phyloP scores from a whole-genome alignment of 1,140 invertebrate species.

The Eubasilissa regina region DNA sequence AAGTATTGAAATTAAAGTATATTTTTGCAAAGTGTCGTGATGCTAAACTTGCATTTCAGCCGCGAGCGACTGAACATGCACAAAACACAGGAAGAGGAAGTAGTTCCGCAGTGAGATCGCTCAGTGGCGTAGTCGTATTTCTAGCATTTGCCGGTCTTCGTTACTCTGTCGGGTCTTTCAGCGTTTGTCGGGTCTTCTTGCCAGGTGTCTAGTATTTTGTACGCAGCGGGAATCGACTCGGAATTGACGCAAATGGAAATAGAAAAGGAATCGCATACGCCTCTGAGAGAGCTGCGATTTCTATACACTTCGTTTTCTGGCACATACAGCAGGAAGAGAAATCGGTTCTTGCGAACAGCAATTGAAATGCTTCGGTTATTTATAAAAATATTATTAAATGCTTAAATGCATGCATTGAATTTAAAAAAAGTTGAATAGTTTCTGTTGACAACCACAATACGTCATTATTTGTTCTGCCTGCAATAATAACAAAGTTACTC shows the following conservation, averaged over 20 bases:
- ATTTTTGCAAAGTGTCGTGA: constrained; percentile 1
- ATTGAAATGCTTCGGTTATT: neutral
- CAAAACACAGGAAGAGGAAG: constrained; percentile 51
- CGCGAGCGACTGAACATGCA: neutral
- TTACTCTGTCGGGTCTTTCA: constrained; percentile 19
- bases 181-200: neutral
- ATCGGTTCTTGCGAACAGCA: no score
- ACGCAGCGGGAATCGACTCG: constrained; percentile 27
- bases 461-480: no score
- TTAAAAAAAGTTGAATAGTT: no score
- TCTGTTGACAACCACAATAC: no score
- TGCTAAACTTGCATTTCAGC: neutral
- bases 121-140: constrained; percentile 8
- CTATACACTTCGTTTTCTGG: neutral
- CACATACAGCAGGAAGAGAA: no score
- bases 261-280: constrained; percentile 22
- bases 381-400: neutral
- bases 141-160: constrained; percentile 8
- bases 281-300: neutral
- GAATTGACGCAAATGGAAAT: constrained; percentile 36
- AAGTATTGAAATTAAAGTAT: neutral
- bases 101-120: constrained; percentile 48
- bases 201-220: constrained; percentile 17
- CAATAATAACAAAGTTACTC: no score
- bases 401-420: no score